Conservation (phyloP, 2,888 invertebrate genomes). For the Cheilosia urbana region DNA sequence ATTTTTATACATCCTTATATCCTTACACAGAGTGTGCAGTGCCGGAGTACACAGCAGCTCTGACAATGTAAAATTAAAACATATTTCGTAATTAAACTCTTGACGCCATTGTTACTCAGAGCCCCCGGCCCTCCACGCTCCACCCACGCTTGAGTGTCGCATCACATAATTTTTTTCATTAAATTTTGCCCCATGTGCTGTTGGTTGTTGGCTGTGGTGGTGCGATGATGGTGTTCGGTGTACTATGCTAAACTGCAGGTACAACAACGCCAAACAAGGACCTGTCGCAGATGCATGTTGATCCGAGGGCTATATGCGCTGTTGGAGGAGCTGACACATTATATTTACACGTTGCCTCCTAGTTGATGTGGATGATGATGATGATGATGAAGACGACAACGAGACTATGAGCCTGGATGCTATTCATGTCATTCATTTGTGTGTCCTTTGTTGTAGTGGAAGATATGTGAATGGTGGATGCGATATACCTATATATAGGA, state of each 20-base stretch:
- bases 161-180: constrained; percentile 74
- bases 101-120: constrained; percentile 76
- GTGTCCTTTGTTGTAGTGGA: constrained; percentile 68
- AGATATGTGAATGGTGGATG: constrained; percentile 38
- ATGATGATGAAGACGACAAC: constrained; percentile 47
- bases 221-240: constrained; percentile 22
- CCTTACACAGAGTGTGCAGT: constrained; percentile 35
- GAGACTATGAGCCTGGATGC: constrained; percentile 65
- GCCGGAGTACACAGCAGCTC: constrained; percentile 74
- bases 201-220: constrained; percentile 28
- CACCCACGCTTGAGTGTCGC: constrained; percentile 52
- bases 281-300: constrained; percentile 68
- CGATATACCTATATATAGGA: constrained; percentile 2
- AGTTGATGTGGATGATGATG: constrained; percentile 29
- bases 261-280: constrained; percentile 45
- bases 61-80: constrained; percentile 77
- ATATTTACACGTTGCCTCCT: constrained; percentile 66
- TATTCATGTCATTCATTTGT: constrained; percentile 74
- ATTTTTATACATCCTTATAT: constrained; percentile 13
- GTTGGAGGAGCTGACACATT: constrained; percentile 65
- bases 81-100: constrained; percentile 79
- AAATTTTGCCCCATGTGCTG: constrained; percentile 63
- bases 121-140: constrained; percentile 11
- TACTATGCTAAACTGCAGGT: constrained; percentile 56
- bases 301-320: constrained; percentile 30